Percentiles rank a stretch among this genome's conserved stretches.
Evolutionary conservation across 2,797 vertebrate genomes (phyloP).

Genomic region (Lepilemur septentrionalis): DNA sequence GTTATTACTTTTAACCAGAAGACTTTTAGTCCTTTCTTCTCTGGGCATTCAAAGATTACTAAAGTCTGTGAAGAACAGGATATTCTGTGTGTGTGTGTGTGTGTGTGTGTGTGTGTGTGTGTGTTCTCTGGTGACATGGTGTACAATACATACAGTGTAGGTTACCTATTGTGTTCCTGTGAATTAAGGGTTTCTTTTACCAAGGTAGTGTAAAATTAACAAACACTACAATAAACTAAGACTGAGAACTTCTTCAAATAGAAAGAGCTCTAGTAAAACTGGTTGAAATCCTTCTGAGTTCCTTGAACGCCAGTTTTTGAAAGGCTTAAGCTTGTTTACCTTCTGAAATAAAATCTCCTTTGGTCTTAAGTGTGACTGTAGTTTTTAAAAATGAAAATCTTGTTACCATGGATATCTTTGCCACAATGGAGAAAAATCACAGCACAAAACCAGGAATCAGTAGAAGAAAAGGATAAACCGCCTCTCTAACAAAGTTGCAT

Average conservation of each 20-base stretch:
- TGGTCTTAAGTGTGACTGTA: neutral
- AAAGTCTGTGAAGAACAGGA: neutral
- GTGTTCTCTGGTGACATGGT: neutral
- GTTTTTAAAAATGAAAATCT: neutral
- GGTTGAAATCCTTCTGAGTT: neutral
- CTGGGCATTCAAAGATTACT: neutral
- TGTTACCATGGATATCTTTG: conserved; percentile 30
- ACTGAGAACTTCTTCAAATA: neutral
- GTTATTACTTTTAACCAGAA: neutral
- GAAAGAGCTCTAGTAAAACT: neutral
- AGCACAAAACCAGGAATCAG: neutral
- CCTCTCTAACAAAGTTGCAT: neutral
- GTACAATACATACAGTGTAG: neutral
- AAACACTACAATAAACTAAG: neutral
- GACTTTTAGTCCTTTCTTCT: neutral
- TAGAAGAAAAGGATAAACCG: rapidly evolving
- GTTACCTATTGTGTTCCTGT: neutral
- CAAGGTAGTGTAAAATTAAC: neutral
- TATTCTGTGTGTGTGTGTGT: neutral
- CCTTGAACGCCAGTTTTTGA: neutral
- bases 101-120: too few species aligned
- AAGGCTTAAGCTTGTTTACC: neutral
- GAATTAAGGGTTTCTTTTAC: neutral
- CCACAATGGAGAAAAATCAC: neutral
- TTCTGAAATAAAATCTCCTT: neutral